Conservation (phyloP, 2,797 vertebrate genomes). For the Pangasius krempfi region DNA sequence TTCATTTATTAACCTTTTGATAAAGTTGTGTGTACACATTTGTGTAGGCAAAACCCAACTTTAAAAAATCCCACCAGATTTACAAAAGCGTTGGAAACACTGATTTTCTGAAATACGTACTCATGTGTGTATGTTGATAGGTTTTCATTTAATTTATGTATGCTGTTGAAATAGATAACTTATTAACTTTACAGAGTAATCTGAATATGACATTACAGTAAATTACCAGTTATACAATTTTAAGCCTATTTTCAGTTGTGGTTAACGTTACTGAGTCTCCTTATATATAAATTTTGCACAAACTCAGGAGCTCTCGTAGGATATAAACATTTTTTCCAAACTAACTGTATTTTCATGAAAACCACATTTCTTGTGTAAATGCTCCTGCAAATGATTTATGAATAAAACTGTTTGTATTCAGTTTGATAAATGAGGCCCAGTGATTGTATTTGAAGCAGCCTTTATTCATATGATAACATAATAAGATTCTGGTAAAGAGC, state of each 20-base stretch:
- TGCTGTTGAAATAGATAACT: background rate
- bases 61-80: background rate
- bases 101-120: background rate
- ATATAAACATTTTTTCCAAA: background rate
- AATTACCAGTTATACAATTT: slow-evolving; percentile 3
- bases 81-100: background rate
- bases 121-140: background rate
- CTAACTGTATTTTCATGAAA: background rate
- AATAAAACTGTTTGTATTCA: background rate
- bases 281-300: slow-evolving; percentile 14
- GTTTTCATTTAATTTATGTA: background rate
- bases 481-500: slow-evolving; percentile 31
- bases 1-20: background rate
- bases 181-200: background rate
- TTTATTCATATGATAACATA: slow-evolving; percentile 45
- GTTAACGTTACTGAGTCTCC: background rate
- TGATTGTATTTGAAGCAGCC: slow-evolving; percentile 36
- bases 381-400: slow-evolving; percentile 25
- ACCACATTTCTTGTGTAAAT: slow-evolving; percentile 30
- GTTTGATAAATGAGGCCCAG: slow-evolving; percentile 7
- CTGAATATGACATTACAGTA: background rate
- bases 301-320: background rate
- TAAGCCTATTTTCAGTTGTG: slow-evolving; percentile 1
- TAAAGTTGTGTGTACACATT: background rate
- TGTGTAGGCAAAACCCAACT: background rate